These are phyloP conservation scores for Agriopis leucophaearia DNA, from an alignment of 2,888 invertebrate species.

Conservation along the genomic window DNA sequence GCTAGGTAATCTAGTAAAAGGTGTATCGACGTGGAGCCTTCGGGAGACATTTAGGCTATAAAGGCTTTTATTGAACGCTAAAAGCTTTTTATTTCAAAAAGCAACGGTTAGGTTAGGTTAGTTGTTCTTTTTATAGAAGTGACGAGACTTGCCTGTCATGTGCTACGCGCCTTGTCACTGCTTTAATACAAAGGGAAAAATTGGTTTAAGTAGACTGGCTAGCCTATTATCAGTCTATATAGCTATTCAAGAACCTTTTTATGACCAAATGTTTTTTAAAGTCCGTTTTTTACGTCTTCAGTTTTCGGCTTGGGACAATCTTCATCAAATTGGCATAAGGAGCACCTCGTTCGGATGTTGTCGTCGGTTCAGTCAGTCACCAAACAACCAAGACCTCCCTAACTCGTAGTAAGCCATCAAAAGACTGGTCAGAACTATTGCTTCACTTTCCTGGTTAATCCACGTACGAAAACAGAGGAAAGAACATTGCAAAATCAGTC, in stretches of 20 bases:
- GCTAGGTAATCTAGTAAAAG: not conserved
- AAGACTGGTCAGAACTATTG: not conserved
- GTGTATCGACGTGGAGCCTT: not conserved
- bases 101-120: constrained; percentile 39
- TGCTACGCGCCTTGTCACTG: not conserved
- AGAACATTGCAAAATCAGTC: not conserved
- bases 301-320: too few species aligned
- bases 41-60: not conserved
- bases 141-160: constrained; percentile 4
- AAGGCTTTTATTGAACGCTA: constrained; percentile 36
- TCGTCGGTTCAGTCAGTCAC: not conserved
- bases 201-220: not conserved
- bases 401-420: too few species aligned
- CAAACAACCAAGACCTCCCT: not conserved
- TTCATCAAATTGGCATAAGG: too few species aligned
- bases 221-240: not conserved
- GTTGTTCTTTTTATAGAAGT: constrained; percentile 34
- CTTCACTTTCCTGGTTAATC: not conserved
- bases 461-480: not conserved
- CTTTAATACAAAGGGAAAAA: not conserved
- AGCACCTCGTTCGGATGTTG: not conserved
- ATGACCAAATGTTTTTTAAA: too few species aligned
- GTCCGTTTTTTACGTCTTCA: too few species aligned
- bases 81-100: constrained; percentile 40
- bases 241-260: not conserved